Base-by-base conservation (phyloP, 1,140 invertebrate genomes). In the Calliphora vicina region DNA sequence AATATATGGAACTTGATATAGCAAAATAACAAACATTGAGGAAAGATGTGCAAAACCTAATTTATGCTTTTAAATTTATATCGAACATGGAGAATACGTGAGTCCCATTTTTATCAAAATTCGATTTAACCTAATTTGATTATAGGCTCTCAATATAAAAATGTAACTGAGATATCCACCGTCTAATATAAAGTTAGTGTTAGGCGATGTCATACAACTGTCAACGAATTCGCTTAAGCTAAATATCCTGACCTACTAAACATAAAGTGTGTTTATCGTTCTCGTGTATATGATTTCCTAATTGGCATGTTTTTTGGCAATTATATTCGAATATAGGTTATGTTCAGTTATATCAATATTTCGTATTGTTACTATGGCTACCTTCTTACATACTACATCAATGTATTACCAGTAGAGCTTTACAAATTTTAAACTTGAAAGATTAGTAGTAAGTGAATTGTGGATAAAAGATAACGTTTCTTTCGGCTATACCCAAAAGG, bases 301-400 rank as follows among this genome's bases (percentile, higher is more conserved):
- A 67, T 67, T 67, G n/a, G 20, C 61, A 67, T 67, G 61, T 25
- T 67, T 67, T 67, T 67, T 67, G n/a, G n/a, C 23, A 67, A 67
- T 67, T 67, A 67, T 23, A 23, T 67, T 25, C 23, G 23, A 67
- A 67, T 67, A 67, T 67, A 67, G 61, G 61, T 67, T 25, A 67
- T 20, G 23, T 12, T 23, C 61, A 20, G 61, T 67, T 67, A 3
- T 23, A 67, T 67, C 61, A 67, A 67, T 67, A 67, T 9, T 57
- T 23, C 5, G 1, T 23, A 10, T 10, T 10, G n/a, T 67, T 23
- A 2, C 20, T 23, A 67, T 67, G 61, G 61, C n/a, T 25, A 67
- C n/a, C 6, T 23, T 5, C n/a, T 20, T 23, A 6, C 13, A n/a
- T 23, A n/a, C n/a, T n/a, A 67, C 20, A 23, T 67, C 61, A 20